Conservation (phyloP, 2,888 invertebrate genomes). For the Heteropelma amictum region DNA sequence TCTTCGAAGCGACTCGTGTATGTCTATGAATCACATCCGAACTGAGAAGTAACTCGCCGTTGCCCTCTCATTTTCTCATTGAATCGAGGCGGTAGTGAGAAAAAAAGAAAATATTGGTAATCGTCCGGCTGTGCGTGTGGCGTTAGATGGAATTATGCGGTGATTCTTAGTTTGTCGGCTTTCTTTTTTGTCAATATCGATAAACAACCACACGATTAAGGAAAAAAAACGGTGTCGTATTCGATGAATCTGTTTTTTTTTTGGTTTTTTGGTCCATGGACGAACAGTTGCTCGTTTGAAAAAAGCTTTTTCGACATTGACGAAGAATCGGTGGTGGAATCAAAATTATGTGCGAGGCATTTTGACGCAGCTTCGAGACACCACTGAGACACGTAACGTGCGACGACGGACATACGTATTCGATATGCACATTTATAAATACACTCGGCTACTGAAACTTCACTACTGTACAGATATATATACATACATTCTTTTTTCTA, state of each 20-base stretch:
- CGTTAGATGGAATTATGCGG: slow-evolving; percentile 13
- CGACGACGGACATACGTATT: slow-evolving; percentile 46
- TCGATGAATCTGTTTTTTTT: slow-evolving; percentile 1
- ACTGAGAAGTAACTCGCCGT: slow-evolving; percentile 74
- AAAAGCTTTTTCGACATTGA: slow-evolving; percentile 12
- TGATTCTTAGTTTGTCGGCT: neutral
- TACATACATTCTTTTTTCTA: neutral
- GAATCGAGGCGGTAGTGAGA: neutral
- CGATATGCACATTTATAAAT: slow-evolving; percentile 40
- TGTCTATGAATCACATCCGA: slow-evolving; percentile 56
- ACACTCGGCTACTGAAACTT: slow-evolving; percentile 35
- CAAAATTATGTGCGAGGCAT: neutral
- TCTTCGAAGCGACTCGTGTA: slow-evolving; percentile 42
- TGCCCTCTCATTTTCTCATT: slow-evolving; percentile 54
- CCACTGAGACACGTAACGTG: slow-evolving; percentile 45
- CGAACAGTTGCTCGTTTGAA: neutral
- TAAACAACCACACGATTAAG: neutral
- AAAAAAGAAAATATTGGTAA: slow-evolving; percentile 4
- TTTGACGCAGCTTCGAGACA: slow-evolving; percentile 31
- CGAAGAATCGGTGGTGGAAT: neutral
- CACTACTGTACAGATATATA: slow-evolving; percentile 36
- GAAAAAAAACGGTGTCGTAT: neutral
- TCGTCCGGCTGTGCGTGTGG: slow-evolving; percentile 12
- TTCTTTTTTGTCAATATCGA: neutral
- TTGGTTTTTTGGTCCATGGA: neutral